These are phyloP conservation scores for Melinaea marsaeus DNA, from an alignment of 2,888 invertebrate species.

Conservation along the genomic window DNA sequence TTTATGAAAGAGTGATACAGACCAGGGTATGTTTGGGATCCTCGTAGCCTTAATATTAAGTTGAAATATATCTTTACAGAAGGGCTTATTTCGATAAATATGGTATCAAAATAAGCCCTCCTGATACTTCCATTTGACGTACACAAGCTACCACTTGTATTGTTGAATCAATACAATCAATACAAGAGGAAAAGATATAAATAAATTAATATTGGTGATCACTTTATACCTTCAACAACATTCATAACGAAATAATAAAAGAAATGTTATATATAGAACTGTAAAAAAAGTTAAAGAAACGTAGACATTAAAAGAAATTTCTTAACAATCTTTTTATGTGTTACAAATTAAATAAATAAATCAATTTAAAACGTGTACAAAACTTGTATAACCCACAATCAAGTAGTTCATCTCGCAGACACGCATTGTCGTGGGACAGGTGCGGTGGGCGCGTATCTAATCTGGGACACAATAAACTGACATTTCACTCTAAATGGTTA, in stretches of 20 bases:
- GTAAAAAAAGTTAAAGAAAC: neutral
- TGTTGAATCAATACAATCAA: too few relatives aligned
- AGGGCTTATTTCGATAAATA: too few relatives aligned
- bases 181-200: too few relatives aligned
- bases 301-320: too few relatives aligned
- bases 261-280: neutral
- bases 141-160: too few relatives aligned
- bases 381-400: neutral
- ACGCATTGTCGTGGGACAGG: conserved; percentile 33
- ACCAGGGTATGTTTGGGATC: too few relatives aligned
- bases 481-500: conserved; percentile 40
- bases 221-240: neutral
- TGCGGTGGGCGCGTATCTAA: conserved; percentile 53
- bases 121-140: too few relatives aligned
- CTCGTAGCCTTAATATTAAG: too few relatives aligned
- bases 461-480: conserved; percentile 46
- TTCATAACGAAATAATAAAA: neutral
- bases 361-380: conserved; percentile 5
- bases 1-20: too few relatives aligned
- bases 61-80: too few relatives aligned
- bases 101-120: too few relatives aligned
- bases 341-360: conserved; percentile 5
- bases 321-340: neutral
- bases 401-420: neutral
- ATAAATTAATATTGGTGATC: too few relatives aligned